Percentiles rank a stretch among this genome's conserved stretches.
Evolutionary conservation across 2,797 vertebrate species (phyloP).

Genomic region (Sebastes melanostomus): DNA sequence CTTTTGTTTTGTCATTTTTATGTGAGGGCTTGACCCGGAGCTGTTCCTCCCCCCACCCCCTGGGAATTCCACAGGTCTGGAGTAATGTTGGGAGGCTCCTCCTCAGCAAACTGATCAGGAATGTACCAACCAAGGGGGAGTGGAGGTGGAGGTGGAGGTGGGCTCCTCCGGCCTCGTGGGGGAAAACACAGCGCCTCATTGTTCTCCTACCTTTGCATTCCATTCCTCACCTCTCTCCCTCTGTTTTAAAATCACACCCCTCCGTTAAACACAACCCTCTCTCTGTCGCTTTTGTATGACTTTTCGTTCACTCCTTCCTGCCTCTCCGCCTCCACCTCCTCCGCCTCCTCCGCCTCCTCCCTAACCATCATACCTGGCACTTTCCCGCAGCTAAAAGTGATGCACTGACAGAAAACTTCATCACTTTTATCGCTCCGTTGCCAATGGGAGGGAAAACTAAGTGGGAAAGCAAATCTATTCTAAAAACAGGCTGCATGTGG

Average conservation of each 20-base stretch:
- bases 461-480: constrained; percentile 29
- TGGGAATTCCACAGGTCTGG: constrained; percentile 80
- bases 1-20: constrained; percentile 65
- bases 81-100: constrained; percentile 79
- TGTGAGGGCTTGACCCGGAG: constrained; percentile 73
- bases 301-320: constrained; percentile 54
- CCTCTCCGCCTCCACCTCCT: constrained; percentile 32
- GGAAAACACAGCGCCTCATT: constrained; percentile 80
- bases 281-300: constrained; percentile 18
- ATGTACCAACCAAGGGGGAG: constrained; percentile 69
- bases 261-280: constrained; percentile 57
- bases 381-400: constrained; percentile 50
- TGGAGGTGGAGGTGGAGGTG: constrained; percentile 53
- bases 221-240: constrained; percentile 78
- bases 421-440: constrained; percentile 18
- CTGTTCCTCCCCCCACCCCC: constrained; percentile 56
- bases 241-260: constrained; percentile 64
- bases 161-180: constrained; percentile 49
- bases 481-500: neutral
- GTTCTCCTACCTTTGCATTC: constrained; percentile 84
- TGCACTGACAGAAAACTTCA: constrained; percentile 61
- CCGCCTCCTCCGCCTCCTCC: constrained; percentile 24
- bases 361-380: constrained; percentile 55
- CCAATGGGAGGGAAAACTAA: constrained; percentile 24
- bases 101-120: constrained; percentile 81